Evolutionary conservation across 2,888 invertebrate species (phyloP).

Genomic region (Clanis bilineata): DNA sequence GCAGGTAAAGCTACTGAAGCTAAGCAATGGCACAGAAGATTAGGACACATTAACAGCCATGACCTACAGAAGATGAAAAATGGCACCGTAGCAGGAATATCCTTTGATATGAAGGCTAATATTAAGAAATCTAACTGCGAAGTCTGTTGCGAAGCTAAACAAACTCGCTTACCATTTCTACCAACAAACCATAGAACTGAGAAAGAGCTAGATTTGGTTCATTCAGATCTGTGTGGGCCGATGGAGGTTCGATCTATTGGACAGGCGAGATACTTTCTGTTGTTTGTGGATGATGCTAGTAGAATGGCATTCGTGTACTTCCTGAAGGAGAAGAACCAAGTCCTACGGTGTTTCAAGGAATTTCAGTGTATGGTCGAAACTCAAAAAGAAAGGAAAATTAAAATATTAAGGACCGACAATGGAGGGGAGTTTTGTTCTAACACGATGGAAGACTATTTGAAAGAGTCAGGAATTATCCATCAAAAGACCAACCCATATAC

Average conservation of each 20-base stretch:
- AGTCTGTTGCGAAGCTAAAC: constrained; percentile 23
- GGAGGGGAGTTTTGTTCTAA: neutral
- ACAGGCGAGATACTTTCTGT: neutral
- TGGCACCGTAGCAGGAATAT: constrained; percentile 20
- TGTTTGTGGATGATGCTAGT: constrained; percentile 2
- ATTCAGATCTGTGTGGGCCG: constrained; percentile 4
- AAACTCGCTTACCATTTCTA: constrained; percentile 11
- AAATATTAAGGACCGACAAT: constrained; percentile 3
- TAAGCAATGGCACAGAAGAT: constrained; percentile 23
- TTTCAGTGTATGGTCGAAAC: neutral
- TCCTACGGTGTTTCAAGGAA: neutral
- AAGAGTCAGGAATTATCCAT: neutral
- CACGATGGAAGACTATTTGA: neutral
- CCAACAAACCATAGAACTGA: neutral
- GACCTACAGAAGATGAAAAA: constrained; percentile 23
- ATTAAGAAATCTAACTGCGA: neutral
- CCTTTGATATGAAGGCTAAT: neutral
- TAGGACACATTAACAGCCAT: constrained; percentile 24
- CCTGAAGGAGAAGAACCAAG: neutral
- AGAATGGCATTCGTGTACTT: constrained; percentile 4
- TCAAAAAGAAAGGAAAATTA: neutral
- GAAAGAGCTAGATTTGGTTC: neutral
- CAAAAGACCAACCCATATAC: constrained; percentile 5
- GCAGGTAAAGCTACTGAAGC: too few species aligned
- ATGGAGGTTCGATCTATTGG: neutral